Evolutionary conservation across 2,113 vertebrate species (phyloP).

Genomic region (Callocephalon fimbriatum): DNA sequence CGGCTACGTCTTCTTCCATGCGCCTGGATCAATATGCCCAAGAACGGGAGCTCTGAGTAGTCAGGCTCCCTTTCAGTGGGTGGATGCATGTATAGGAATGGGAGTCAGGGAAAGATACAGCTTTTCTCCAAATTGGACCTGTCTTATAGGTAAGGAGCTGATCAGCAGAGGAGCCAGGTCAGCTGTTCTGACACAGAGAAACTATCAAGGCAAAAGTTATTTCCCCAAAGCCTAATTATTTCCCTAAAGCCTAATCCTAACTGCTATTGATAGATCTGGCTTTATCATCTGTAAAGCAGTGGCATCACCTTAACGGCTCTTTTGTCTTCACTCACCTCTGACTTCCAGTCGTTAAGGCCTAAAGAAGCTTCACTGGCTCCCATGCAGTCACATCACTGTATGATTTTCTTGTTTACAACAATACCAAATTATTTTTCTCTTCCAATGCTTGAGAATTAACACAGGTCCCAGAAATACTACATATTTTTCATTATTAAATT

Average conservation of each 20-base stretch:
- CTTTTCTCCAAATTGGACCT: background rate
- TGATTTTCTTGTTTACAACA: background rate
- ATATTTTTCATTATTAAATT: background rate
- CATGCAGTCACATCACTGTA: background rate
- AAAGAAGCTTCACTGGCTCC: background rate
- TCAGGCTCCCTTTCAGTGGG: background rate
- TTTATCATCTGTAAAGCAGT: background rate
- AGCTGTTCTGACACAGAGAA: background rate
- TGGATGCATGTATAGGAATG: accelerated
- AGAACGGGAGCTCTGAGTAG: background rate
- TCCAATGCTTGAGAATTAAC: background rate
- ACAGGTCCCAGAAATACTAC: background rate
- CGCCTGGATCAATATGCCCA: accelerated
- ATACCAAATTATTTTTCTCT: background rate
- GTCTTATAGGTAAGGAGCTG: background rate
- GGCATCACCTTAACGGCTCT: background rate
- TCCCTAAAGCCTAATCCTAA: background rate
- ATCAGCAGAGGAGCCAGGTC: background rate
- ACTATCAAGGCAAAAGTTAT: background rate
- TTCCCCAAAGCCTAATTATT: background rate
- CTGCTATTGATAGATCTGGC: background rate
- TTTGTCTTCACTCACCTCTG: background rate
- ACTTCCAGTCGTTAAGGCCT: background rate
- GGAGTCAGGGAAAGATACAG: background rate
- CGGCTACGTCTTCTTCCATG: background rate